These are phyloP conservation scores for Borostomias antarcticus DNA, from an alignment of 2,797 vertebrate species.

Conservation along the genomic window DNA sequence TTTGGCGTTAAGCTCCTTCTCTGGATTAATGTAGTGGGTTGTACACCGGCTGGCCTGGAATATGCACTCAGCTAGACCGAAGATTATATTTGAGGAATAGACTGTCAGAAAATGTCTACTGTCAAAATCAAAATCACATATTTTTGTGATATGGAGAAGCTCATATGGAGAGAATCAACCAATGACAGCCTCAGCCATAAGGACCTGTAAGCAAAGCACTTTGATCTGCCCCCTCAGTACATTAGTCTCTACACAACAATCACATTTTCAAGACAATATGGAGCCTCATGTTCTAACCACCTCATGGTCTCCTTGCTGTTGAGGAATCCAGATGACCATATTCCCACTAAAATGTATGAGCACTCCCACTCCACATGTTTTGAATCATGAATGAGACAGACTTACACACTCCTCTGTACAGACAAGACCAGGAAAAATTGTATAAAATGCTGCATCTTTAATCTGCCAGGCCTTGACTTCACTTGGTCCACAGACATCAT, in stretches of 20 bases:
- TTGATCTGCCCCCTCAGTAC: conserved; percentile 61
- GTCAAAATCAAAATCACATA: too few species aligned
- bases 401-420: conserved; percentile 63
- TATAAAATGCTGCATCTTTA: conserved; percentile 73
- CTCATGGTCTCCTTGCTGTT: conserved; percentile 48
- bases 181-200: too few species aligned
- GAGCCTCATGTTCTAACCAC: conserved; percentile 72
- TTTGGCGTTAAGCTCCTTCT: not conserved
- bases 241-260: conserved; percentile 58
- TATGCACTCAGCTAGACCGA: conserved; percentile 1
- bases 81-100: conserved; percentile 40
- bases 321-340: conserved; percentile 61
- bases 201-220: conserved; percentile 33
- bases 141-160: too few species aligned
- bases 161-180: too few species aligned
- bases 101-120: not conserved
- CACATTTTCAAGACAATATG: conserved; percentile 63
- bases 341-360: conserved; percentile 63
- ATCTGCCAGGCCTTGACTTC: conserved; percentile 70
- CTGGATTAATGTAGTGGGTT: not conserved
- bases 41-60: conserved; percentile 4
- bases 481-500: conserved; percentile 71
- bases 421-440: conserved; percentile 58
- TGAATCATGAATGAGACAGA: conserved; percentile 79
- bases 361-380: conserved; percentile 44